phyloP scores from a whole-genome alignment of 1,140 invertebrate genomes.

The Hylyphantes graminicola region DNA sequence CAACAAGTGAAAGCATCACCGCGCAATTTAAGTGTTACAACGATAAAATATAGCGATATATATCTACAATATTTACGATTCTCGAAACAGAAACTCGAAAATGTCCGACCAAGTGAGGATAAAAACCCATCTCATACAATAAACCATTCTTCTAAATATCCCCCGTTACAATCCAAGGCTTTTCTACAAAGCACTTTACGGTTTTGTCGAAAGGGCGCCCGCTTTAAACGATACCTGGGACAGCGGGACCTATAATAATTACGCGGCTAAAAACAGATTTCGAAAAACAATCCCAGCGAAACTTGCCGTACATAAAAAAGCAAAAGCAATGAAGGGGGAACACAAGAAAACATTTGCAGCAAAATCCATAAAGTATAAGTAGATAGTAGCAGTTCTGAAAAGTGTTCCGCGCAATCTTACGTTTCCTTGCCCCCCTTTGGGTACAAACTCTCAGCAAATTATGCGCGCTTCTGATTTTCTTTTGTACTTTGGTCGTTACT shows the following conservation, averaged over 20 bases:
- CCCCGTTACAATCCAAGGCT: too few species aligned
- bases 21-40: too few species aligned
- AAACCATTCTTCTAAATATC: too few species aligned
- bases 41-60: too few species aligned
- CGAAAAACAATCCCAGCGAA: conserved; percentile 17
- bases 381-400: conserved; percentile 34
- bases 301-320: conserved; percentile 15
- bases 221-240: conserved; percentile 12
- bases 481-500: conserved; percentile 47
- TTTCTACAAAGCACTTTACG: too few species aligned
- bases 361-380: conserved; percentile 41
- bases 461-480: conserved; percentile 51
- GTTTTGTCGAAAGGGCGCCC: neutral
- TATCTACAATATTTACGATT: too few species aligned
- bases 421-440: conserved; percentile 40
- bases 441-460: conserved; percentile 55
- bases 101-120: too few species aligned
- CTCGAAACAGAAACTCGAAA: too few species aligned
- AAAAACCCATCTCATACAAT: too few species aligned
- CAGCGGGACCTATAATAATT: conserved; percentile 33
- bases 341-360: conserved; percentile 17
- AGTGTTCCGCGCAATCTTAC: conserved; percentile 1
- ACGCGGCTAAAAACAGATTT: conserved; percentile 23
- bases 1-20: too few species aligned
- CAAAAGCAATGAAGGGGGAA: conserved; percentile 21